These are phyloP conservation scores for Strongylocentrotus purpuratus DNA, from an alignment of 35 echinoderm and acorn worm species.

Conservation along the genomic window DNA sequence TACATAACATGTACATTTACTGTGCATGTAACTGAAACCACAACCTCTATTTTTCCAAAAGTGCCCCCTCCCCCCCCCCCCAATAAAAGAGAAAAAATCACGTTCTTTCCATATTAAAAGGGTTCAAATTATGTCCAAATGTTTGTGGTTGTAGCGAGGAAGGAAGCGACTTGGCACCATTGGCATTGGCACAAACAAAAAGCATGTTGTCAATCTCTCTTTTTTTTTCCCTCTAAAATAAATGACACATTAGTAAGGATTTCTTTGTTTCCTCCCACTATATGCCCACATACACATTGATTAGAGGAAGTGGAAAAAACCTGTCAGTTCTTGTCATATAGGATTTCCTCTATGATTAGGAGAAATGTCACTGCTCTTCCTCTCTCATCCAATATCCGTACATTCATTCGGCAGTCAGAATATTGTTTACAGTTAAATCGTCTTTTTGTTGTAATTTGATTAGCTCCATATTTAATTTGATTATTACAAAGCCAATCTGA, in stretches of 20 bases:
- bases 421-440: neutral
- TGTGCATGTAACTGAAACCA: no score
- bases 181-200: neutral
- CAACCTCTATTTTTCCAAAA: no score
- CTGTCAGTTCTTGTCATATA: neutral
- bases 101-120: neutral
- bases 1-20: no score
- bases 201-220: neutral
- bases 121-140: neutral
- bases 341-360: neutral
- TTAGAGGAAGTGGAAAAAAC: neutral
- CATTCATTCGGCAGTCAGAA: neutral
- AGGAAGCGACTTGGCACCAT: neutral
- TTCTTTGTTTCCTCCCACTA: constrained; percentile 5
- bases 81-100: no score
- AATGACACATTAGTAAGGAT: neutral
- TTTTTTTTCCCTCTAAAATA: neutral
- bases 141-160: neutral
- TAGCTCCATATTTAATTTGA: no score
- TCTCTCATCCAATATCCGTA: neutral
- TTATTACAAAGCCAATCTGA: no score
- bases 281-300: neutral
- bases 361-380: neutral
- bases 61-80: no score
- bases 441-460: no score